These are phyloP conservation scores for Eidolon dupreanum DNA, from an alignment of 2,797 vertebrate genomes.

Conservation along the genomic window DNA sequence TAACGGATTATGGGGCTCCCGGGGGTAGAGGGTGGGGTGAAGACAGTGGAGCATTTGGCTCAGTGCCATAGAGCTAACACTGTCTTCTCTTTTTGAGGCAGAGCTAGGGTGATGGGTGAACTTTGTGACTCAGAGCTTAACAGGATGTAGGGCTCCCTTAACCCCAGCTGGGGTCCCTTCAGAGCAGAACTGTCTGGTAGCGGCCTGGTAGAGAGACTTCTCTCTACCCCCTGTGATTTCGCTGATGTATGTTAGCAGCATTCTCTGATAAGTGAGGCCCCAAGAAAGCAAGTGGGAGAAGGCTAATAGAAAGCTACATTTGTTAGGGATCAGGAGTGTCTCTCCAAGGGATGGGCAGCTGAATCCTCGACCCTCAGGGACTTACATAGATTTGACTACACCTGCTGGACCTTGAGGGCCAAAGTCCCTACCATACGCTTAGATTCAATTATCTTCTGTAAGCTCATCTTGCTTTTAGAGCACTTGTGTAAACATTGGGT, in stretches of 20 bases:
- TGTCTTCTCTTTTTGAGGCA: neutral
- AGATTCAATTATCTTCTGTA: neutral
- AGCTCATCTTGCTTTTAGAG: neutral
- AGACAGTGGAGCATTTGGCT: neutral
- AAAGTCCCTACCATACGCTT: neutral
- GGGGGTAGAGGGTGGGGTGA: too few species aligned
- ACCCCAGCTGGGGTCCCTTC: neutral
- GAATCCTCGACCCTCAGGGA: neutral
- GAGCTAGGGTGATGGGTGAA: neutral
- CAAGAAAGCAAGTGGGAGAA: neutral
- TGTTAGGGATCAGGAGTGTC: too few species aligned
- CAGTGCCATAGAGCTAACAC: neutral
- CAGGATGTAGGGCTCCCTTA: neutral
- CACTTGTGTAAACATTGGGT: neutral
- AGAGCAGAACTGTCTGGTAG: neutral
- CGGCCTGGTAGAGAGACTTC: neutral
- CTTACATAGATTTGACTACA: neutral
- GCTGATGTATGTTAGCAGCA: neutral
- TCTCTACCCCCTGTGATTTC: neutral
- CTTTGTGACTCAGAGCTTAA: neutral
- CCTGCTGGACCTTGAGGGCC: neutral
- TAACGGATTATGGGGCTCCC: neutral
- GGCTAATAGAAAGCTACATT: neutral
- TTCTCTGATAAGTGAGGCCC: neutral
- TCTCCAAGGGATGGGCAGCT: neutral